Conservation (phyloP, 2,888 invertebrate genomes). For the Steinernema carpocapsae region DNA sequence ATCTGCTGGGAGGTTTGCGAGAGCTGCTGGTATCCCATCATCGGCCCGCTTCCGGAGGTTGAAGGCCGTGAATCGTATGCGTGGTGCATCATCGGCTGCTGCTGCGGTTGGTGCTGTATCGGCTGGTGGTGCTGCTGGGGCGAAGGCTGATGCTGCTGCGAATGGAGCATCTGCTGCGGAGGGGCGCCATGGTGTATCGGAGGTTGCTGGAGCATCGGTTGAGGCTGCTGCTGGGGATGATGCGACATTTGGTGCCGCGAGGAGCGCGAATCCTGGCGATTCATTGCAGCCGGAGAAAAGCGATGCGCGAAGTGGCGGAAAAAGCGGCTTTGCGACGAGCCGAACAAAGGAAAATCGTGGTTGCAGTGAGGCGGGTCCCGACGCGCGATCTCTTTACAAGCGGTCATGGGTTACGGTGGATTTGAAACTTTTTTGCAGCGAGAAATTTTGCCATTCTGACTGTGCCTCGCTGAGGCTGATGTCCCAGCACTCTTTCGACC, state of each 20-base stretch:
- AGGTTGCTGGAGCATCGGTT: background rate
- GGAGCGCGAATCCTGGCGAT: background rate
- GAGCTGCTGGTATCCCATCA: background rate
- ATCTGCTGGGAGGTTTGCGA: conserved; percentile 11
- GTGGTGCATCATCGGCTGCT: conserved; percentile 14
- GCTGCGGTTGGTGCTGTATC: conserved; percentile 7
- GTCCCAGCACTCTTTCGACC: no score
- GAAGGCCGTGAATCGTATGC: conserved; percentile 3
- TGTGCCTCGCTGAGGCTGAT: no score
- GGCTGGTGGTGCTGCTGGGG: background rate
- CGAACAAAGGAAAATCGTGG: no score
- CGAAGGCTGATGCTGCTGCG: background rate
- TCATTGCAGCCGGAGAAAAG: background rate
- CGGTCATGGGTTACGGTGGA: no score
- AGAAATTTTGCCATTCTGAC: no score
- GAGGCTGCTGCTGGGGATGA: background rate
- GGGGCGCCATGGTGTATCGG: background rate
- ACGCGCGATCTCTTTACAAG: no score
- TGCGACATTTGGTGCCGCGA: conserved; percentile 6
- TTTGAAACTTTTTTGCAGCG: no score
- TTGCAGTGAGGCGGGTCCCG: no score
- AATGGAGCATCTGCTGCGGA: background rate
- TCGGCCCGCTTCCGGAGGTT: background rate
- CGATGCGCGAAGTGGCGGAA: background rate
- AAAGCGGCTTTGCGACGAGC: background rate